Conservation (phyloP, 2,113 vertebrate genomes). For the Fregata magnificens region DNA sequence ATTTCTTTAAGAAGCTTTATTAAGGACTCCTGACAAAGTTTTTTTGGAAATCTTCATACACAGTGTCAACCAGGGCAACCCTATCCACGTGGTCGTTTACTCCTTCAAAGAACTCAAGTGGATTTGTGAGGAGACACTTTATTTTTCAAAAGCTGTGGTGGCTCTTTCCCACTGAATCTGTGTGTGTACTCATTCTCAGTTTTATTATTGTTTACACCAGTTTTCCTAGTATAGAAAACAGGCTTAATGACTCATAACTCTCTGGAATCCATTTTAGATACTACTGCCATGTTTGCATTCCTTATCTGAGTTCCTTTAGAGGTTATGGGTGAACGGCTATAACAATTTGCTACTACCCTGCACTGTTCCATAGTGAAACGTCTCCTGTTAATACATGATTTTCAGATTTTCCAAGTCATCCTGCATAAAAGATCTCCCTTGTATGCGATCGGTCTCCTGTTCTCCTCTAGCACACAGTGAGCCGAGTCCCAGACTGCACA, state of each 20-base stretch:
- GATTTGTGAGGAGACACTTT: neutral
- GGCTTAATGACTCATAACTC: neutral
- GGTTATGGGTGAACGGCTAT: neutral
- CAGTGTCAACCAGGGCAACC: neutral
- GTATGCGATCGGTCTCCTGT: neutral
- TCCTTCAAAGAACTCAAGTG: neutral
- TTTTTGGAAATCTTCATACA: neutral
- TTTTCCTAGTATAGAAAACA: neutral
- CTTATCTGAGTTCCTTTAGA: neutral
- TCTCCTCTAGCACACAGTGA: neutral
- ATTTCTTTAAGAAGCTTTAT: neutral
- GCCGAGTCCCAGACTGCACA: neutral
- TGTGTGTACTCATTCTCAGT: neutral
- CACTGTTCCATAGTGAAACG: neutral
- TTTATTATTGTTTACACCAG: neutral
- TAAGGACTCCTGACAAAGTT: neutral
- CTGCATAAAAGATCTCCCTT: neutral
- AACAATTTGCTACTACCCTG: neutral
- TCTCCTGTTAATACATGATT: neutral
- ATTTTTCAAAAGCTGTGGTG: neutral
- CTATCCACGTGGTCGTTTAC: neutral
- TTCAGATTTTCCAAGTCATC: neutral
- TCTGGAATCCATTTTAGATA: neutral
- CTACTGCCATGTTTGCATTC: neutral
- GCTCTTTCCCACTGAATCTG: neutral